Base-by-base conservation (phyloP, 1,140 invertebrate genomes). In the Fopius arisanus region DNA sequence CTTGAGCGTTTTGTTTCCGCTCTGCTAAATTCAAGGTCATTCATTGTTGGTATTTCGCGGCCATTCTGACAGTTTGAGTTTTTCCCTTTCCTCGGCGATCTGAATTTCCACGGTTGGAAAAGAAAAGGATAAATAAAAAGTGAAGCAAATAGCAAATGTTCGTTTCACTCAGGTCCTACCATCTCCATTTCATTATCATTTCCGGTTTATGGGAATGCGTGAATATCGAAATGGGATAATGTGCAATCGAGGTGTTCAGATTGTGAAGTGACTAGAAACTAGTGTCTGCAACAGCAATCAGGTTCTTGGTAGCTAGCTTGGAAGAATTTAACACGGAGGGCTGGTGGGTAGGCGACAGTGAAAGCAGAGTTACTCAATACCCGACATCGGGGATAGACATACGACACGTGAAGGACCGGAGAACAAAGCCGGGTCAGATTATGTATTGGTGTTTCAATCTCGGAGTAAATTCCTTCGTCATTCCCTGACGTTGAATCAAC, bases 11-110 rank as follows among this genome's bases (percentile, higher is more conserved):
- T 65, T 76, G 82, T 85, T 85, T 85, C 83, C 81, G 84, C 83
- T 85, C 83, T 82, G 84, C 82, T 83, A 84, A 85, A 81, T 83
- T 82, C 81, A 83, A 84, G 82, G 83, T 82, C 80, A 78, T 78
- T 80, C 73, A 82, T 83, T 82, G 82, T 83, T 76, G 78, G 74
- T 67, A 69, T 76, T 66, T 72, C 37, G 29, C 67, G 74, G 75
- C 70, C 80, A 78, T 70, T 76, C n/a, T 67, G 78, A 65, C n/a
- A 16, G n/a, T 19, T n/a, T 31, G 26, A 14, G 4, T 65, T 65
- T 65, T 65, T 65, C 29, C n/a, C 62, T 65, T 65, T 31, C 62
- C 16, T 29, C 29, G 14, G 19, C n/a, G 26, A 62, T 62, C 21
- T 28, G n/a, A 28, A 0, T 62, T 62, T 62, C 6, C 2, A 9